Conservation (phyloP, 2,888 invertebrate genomes). For the Dicycla oo region DNA sequence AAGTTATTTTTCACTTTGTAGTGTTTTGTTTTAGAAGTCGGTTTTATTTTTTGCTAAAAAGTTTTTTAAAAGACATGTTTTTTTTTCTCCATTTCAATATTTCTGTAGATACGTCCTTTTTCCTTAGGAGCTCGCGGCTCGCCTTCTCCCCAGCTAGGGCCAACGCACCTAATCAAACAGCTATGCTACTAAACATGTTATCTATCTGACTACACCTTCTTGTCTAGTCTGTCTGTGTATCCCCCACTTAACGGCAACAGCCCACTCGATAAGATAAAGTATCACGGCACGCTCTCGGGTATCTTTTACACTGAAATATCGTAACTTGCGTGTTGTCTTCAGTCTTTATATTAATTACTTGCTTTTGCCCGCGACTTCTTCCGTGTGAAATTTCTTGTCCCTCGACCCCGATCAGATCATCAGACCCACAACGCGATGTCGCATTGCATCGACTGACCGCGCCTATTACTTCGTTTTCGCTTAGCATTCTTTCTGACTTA, state of each 20-base stretch:
- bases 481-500: too few relatives aligned
- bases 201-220: slow-evolving; percentile 22
- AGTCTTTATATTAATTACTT: neutral
- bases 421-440: too few relatives aligned
- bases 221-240: slow-evolving; percentile 12
- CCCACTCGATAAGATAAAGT: slow-evolving; percentile 50
- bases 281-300: slow-evolving; percentile 10
- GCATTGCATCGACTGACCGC: too few relatives aligned
- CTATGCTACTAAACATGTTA: slow-evolving; percentile 1
- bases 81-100: too few relatives aligned
- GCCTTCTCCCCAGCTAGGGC: neutral
- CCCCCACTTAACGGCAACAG: slow-evolving; percentile 31
- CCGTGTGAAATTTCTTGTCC: too few relatives aligned
- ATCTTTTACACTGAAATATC: slow-evolving; percentile 14
- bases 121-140: neutral
- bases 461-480: too few relatives aligned
- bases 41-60: too few relatives aligned
- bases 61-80: too few relatives aligned
- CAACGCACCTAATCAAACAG: slow-evolving; percentile 44
- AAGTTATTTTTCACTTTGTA: too few relatives aligned
- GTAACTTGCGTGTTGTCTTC: neutral
- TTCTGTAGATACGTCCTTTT: too few relatives aligned
- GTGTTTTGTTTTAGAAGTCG: too few relatives aligned
- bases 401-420: too few relatives aligned
- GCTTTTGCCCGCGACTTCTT: neutral